Percentiles rank a stretch among this genome's conserved stretches.
These are phyloP conservation scores for Chloebia gouldiae DNA, from an alignment of 2,113 vertebrate species.

Conservation along the genomic window DNA sequence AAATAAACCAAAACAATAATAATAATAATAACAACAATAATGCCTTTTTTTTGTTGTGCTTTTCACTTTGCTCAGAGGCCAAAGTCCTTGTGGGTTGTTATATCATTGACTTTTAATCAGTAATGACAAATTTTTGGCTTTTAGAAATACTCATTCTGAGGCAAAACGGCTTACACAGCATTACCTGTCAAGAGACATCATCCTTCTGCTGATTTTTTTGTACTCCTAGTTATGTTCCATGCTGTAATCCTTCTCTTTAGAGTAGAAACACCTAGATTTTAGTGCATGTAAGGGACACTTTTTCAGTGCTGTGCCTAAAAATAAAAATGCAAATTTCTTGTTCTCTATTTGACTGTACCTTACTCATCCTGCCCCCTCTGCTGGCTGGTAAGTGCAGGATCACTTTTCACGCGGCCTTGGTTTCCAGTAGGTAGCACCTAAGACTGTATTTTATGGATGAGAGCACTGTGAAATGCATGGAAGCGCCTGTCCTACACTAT, in stretches of 20 bases:
- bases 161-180: neutral
- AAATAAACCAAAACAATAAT: neutral
- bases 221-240: neutral
- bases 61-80: neutral
- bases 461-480: neutral
- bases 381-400: neutral
- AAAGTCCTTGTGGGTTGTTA: neutral
- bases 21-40: neutral
- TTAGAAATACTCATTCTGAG: neutral
- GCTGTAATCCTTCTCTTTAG: neutral
- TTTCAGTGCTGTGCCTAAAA: neutral
- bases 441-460: rapidly evolving
- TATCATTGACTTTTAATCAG: neutral
- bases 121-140: neutral
- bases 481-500: neutral
- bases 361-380: slow-evolving; percentile 31
- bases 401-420: no score
- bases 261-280: neutral
- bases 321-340: neutral
- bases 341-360: neutral
- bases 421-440: neutral
- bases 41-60: neutral
- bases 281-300: neutral
- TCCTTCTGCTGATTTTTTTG: neutral
- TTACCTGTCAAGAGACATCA: neutral